A percentile compares a stretch with the other conserved stretches of the same genome.
These are phyloP conservation scores for Molorchus minor DNA, from an alignment of 2,888 invertebrate species.

Conservation along the genomic window DNA sequence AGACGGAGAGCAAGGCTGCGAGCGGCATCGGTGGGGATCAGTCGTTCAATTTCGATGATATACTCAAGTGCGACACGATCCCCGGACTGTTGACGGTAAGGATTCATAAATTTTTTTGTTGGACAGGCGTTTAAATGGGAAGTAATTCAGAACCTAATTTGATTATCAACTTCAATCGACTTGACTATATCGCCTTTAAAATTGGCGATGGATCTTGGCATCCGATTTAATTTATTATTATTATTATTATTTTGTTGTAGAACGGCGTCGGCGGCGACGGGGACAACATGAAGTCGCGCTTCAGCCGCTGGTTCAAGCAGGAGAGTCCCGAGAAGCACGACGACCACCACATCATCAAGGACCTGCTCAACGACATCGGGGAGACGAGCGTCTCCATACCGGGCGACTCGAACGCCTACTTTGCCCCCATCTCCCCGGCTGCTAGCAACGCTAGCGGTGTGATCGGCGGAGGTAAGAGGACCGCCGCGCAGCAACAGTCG, in stretches of 20 bases:
- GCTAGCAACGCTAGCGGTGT: constrained; percentile 59
- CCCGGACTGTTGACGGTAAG: constrained; percentile 77
- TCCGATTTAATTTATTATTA: too few relatives aligned
- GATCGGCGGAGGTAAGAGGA: constrained; percentile 27
- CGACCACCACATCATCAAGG: constrained; percentile 67
- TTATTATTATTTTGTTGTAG: constrained; percentile 55
- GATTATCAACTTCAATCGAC: too few relatives aligned
- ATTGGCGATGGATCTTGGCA: too few relatives aligned
- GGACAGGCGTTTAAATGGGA: too few relatives aligned
- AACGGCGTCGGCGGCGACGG: constrained; percentile 70
- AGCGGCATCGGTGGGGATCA: too few relatives aligned
- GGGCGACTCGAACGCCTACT: constrained; percentile 70
- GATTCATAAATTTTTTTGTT: too few relatives aligned
- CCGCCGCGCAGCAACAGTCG: constrained; percentile 26
- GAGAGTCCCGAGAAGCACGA: constrained; percentile 72
- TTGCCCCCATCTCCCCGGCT: constrained; percentile 77
- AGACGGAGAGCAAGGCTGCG: constrained; percentile 26
- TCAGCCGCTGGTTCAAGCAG: constrained; percentile 83
- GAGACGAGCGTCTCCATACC: constrained; percentile 61
- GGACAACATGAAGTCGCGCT: constrained; percentile 71
- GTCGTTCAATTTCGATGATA: constrained; percentile 83
- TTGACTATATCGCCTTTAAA: too few relatives aligned
- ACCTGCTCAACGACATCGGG: constrained; percentile 71
- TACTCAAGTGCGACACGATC: constrained; percentile 82
- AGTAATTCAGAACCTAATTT: too few relatives aligned